A percentile compares a stretch with the other conserved stretches of the same genome.
Evolutionary conservation across 2,888 invertebrate genomes (phyloP).

Genomic region (Pachymerium ferrugineum): DNA sequence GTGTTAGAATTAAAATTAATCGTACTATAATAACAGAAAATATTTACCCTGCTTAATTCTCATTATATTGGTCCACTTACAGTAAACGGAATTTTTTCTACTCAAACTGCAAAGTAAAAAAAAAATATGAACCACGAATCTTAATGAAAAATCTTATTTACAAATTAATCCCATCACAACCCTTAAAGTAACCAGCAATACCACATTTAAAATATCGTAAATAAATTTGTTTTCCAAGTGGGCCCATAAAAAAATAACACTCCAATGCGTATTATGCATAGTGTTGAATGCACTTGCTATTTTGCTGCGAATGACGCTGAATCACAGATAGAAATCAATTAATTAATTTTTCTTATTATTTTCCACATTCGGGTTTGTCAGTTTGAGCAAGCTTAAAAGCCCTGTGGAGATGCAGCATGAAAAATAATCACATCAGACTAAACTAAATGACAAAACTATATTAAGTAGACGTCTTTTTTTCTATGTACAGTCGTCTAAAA

Average conservation of each 20-base stretch:
- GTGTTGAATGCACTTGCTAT: neutral
- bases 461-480: neutral
- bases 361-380: neutral
- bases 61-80: constrained; percentile 11
- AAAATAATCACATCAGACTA: neutral
- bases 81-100: neutral
- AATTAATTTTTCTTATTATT: neutral
- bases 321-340: constrained; percentile 17
- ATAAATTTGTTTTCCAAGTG: neutral
- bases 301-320: constrained; percentile 1
- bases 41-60: constrained; percentile 1
- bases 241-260: neutral
- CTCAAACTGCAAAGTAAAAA: neutral
- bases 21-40: neutral
- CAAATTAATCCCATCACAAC: neutral
- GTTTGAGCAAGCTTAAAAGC: constrained; percentile 10
- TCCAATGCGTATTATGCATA: neutral
- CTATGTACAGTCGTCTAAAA: constrained; percentile 10
- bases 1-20: too few species aligned
- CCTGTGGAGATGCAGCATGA: neutral
- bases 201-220: neutral
- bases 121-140: too few species aligned
- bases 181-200: neutral
- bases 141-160: constrained; percentile 18
- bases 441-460: neutral